Evolutionary conservation across 2,113 vertebrate genomes (phyloP), one percentile per base, ranked within the genome.

Genomic region (Notothenia rossii): DNA sequence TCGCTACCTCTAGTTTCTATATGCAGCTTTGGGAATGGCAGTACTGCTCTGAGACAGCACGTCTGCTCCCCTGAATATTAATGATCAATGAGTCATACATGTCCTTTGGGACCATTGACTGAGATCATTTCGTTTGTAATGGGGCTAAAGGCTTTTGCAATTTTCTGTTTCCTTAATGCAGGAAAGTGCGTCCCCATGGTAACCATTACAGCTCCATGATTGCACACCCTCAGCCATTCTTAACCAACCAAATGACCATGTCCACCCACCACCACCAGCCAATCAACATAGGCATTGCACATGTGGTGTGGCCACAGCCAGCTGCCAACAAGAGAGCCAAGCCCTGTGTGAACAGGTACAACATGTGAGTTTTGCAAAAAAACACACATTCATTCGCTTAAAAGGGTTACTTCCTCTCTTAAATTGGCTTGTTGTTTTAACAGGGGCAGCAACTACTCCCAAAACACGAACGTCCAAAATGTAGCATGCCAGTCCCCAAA

Each of bases 261-360:
- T 97, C 98, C 43, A 97, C 96, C 86, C 96, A 97, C 36, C 96
- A 97, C 36, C 36, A 40, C 86, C 98, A 99, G 93, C 97, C 98
- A 74, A 96, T 99, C 89, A 99, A 96, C 65, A 96, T 99, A 95
- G 98, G 98, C 91, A 98, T 99, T 80, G 97, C 98, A 91, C 98
- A 98, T 29, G 97, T 99, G 72, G 96, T 99, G 87, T 99, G 98
- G 98, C 97, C 98, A 65, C 98, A 98, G 91, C 97, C 95, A 83
- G 94, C 96, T 82, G 92, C 96, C 88, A 96, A 96, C 88, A 99
- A 98, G 93, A 96, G 97, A 93, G 96, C 95, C 84, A 98, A 96
- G 92, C 94, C 95, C 63, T 97, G 96, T 93, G 94, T 94, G 82
- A 99, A 97, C 96, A 99, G 98, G 98, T 99, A 54, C 14, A 75